Base-by-base conservation (phyloP, 2,113 vertebrate genomes). In the Monopterus albus region DNA sequence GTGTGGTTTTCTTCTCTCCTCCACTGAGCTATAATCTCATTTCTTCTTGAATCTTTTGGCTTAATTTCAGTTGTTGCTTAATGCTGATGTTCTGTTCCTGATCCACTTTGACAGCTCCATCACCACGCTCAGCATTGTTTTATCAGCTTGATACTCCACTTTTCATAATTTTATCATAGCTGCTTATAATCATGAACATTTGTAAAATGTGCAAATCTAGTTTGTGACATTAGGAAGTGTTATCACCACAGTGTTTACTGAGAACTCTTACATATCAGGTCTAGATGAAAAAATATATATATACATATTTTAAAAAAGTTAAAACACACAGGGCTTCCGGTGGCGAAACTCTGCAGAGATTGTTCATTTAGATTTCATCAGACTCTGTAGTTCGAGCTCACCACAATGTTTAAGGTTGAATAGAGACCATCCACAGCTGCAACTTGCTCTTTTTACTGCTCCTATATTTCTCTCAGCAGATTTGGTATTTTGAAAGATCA, bases 21-120 rank as follows among this genome's bases (percentile, higher is more conserved):
- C 18, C 17, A 10, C 65, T 50, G 53, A 53, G 47, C 53, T 58
- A 39, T 58, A 55, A 70, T 53, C 45, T 25, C 49, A 71, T 65
- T 21, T 69, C 43, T 52, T 58, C 42, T 18, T 5, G 25, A 53
- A 40, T 65, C 14, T 59, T 8, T 18, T 42, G 38, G 23, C 17
- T 53, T 15, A 10, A 40, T 10, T 55, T 60, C 46, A 50, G 58
- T 7, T 36, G 18, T 39, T 20, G 17, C 17, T 23, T 7, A 7
- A 46, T n/a, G 31, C 20, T 47, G 12, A 3, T 29, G 20, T 51
- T 66, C 8, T 35, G 38, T 35, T 64, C 14, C 7, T 31, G 0
- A 14, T 40, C 18, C 10, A 40, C 35, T n/a, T n/a, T 25, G 31
- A 33, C 10, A 40, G 13, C 31, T 26, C 29, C 10, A 8, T 23